Conservation (phyloP, 2,113 vertebrate genomes). For the Apeltes quadracus region DNA sequence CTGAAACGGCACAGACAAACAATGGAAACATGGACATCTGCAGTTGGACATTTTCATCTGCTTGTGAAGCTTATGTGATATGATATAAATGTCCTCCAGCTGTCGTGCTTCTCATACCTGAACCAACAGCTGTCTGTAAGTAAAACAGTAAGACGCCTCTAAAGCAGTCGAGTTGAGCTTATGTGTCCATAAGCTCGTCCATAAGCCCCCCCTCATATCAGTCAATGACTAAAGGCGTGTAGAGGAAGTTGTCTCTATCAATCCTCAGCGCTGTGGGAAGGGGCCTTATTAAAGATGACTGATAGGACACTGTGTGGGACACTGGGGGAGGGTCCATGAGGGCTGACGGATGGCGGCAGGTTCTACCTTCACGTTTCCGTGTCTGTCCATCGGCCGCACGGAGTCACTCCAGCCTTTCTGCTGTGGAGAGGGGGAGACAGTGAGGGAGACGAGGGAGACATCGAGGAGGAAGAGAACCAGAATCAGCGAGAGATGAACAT, state of each 20-base stretch:
- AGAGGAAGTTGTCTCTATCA: slow-evolving; percentile 23
- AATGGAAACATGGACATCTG: too few relatives aligned
- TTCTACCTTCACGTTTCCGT: slow-evolving; percentile 53
- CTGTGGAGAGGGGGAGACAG: slow-evolving; percentile 19
- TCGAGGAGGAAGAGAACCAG: background rate
- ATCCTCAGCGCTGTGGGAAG: slow-evolving; percentile 23
- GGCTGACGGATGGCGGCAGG: slow-evolving; percentile 14
- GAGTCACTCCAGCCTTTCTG: slow-evolving; percentile 57
- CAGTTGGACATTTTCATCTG: background rate
- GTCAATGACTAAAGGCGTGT: slow-evolving; percentile 1
- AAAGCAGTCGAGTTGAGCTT: background rate
- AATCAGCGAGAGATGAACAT: background rate
- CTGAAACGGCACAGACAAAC: too few relatives aligned
- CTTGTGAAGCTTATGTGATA: background rate
- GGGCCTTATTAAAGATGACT: slow-evolving; percentile 51
- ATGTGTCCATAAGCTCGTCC: too few relatives aligned
- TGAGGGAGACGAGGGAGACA: background rate
- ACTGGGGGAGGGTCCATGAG: background rate
- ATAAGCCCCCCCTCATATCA: background rate
- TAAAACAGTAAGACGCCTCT: background rate
- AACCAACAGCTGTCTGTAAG: background rate
- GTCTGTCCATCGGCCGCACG: slow-evolving; percentile 64
- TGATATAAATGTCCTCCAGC: background rate
- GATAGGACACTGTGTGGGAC: slow-evolving; percentile 27
- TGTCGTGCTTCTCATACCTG: background rate